Evolutionary conservation across 2,113 vertebrate species (phyloP).

Genomic region (Barbus barbus): DNA sequence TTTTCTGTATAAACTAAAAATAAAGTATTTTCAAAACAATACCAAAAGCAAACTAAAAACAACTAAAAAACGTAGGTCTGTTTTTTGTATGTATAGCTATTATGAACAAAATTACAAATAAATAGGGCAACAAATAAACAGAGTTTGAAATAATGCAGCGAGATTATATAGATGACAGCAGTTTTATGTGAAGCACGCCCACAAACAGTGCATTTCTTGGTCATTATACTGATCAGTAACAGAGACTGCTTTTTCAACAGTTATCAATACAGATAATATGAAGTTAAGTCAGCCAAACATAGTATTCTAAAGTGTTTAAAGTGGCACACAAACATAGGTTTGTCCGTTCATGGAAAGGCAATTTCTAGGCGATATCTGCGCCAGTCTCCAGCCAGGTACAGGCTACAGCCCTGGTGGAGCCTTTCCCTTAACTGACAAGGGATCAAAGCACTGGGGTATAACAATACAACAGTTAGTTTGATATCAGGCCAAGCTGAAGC

Average conservation of each 20-base stretch:
- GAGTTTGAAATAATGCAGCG: neutral
- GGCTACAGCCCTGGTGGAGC: slow-evolving; percentile 26
- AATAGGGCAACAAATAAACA: neutral
- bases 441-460: slow-evolving; percentile 46
- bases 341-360: neutral
- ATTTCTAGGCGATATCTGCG: neutral
- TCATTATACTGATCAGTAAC: neutral
- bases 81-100: neutral
- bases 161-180: neutral
- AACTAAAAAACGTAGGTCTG: neutral
- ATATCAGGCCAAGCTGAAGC: slow-evolving; percentile 14
- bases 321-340: neutral
- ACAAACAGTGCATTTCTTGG: neutral
- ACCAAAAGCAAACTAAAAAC: neutral
- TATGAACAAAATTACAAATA: neutral
- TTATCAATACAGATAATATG: no score
- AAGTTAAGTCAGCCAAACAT: neutral
- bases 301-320: neutral
- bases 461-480: slow-evolving; percentile 36
- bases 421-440: slow-evolving; percentile 29
- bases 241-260: neutral
- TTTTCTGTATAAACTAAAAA: neutral
- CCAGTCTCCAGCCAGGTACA: slow-evolving; percentile 1
- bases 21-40: neutral
- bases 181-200: neutral